These are phyloP conservation scores for Tarsius wallacei DNA, from an alignment of 2,797 vertebrate species.

Conservation along the genomic window DNA sequence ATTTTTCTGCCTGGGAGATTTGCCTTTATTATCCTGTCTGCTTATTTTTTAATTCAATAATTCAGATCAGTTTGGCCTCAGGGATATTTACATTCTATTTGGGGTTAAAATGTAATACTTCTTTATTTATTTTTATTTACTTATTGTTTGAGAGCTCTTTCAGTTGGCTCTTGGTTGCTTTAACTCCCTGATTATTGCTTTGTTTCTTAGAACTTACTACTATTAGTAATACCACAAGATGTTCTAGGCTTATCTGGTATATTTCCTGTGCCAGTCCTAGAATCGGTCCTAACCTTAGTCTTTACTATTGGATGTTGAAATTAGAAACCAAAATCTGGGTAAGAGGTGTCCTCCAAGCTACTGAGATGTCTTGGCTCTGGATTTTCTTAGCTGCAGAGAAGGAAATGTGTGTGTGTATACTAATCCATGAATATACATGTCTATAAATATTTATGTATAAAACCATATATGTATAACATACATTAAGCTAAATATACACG, in stretches of 20 bases:
- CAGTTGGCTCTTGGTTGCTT: not conserved
- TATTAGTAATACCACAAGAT: not conserved
- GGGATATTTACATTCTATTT: not conserved
- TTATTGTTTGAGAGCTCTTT: not conserved
- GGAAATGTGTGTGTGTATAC: not conserved
- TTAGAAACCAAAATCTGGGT: not conserved
- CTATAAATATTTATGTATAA: not conserved
- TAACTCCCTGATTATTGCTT: not conserved
- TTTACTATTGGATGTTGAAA: not conserved
- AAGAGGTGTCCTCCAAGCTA: not conserved
- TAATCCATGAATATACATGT: not conserved
- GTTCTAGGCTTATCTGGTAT: not conserved
- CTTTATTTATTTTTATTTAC: not conserved
- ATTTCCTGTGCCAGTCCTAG: not conserved
- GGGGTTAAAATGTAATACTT: not conserved
- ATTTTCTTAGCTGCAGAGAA: not conserved
- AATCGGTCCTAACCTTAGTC: not conserved
- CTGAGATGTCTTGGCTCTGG: not conserved
- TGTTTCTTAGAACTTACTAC: not conserved
- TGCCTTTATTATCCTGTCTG: not conserved
- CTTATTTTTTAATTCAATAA: not conserved
- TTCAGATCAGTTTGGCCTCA: not conserved
- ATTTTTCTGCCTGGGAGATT: not conserved
- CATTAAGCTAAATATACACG: too few relatives aligned
- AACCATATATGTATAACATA: too few relatives aligned